Evolutionary conservation across 1,140 invertebrate genomes (phyloP), one percentile per base, ranked within the genome.

Genomic region (Protaetia brevitarsis): DNA sequence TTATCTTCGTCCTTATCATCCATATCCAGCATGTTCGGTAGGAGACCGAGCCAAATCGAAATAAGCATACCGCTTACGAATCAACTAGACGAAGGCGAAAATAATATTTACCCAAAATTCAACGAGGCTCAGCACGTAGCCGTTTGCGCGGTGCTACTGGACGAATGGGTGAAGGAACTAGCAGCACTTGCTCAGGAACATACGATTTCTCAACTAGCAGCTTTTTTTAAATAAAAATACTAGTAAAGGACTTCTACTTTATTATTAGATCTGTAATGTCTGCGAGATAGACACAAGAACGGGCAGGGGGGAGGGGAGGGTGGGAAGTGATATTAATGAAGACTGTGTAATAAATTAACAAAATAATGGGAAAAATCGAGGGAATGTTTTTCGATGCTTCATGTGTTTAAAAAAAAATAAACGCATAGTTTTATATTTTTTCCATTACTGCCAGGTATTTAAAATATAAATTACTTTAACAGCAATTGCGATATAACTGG

Each of bases 111-210:
- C 67, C 73, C 75, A 41, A 75, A 76, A 64, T 77, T 77, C 58
- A 76, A 71, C 36, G 75, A 78, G 67, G 69, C 69, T 10, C 74
- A 78, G 69, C 72, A 92, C 78, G 85, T 91, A 59, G 87, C 92
- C 2, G 80, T 92, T 64, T 92, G 93, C 79, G 93, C 93, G n/a
- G 88, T 97, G 3, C 79, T 97, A 59, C 80, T 97, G 57, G 92
- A 95, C 72, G 95, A 97, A 78, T 97, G 95, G 91, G 80, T 96
- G 0, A 95, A 96, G 79, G 95, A 97, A 81, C 80, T 97, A 37
- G 90, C 94, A 0, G 93, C 95, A 11, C 85, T 97, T 51, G 89
- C 92, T 65, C 93, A 95, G 79, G 95, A 97, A 80, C 95, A 97
- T 73, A 86, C 88, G n/a, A 83, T 91, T 62, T 77, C 80, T 59